Evolutionary conservation across 1,140 invertebrate species (phyloP).

Genomic region (Aplysia californica): DNA sequence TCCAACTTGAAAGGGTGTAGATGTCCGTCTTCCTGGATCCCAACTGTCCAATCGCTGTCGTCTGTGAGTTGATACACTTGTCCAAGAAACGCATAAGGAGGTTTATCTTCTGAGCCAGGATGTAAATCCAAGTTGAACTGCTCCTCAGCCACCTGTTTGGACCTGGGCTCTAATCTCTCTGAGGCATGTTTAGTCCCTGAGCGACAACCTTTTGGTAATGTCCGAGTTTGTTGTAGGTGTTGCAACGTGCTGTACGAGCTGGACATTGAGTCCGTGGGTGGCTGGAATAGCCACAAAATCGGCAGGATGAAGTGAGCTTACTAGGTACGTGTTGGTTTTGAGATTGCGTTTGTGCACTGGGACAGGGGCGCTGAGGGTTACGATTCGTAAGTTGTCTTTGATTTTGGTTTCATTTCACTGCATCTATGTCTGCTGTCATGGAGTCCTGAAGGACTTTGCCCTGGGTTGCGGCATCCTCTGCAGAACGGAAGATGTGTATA

Average conservation of each 20-base stretch:
- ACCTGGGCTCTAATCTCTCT: neutral
- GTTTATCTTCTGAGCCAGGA: too few relatives aligned
- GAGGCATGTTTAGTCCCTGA: neutral
- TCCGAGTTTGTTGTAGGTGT: neutral
- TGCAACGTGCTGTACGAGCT: neutral
- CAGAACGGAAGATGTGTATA: neutral
- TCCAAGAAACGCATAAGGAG: too few relatives aligned
- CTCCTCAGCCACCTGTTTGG: neutral
- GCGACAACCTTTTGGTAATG: neutral
- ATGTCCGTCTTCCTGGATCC: too few relatives aligned
- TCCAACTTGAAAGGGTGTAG: too few relatives aligned
- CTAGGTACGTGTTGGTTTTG: neutral
- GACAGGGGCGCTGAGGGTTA: too few relatives aligned
- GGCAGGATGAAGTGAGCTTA: neutral
- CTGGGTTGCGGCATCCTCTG: neutral
- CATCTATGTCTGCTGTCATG: neutral
- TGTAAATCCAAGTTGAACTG: neutral
- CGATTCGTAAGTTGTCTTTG: neutral
- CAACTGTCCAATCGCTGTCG: too few relatives aligned
- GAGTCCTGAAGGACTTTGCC: neutral
- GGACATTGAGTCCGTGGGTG: neutral
- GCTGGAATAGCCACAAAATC: neutral
- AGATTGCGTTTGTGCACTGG: neutral
- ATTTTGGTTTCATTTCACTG: neutral
- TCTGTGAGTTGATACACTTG: too few relatives aligned